A percentile compares a stretch with the other conserved stretches of the same genome.
These are phyloP conservation scores for Pseudomyrmex sp. DNA, from an alignment of 1,140 invertebrate genomes.

Conservation along the genomic window DNA sequence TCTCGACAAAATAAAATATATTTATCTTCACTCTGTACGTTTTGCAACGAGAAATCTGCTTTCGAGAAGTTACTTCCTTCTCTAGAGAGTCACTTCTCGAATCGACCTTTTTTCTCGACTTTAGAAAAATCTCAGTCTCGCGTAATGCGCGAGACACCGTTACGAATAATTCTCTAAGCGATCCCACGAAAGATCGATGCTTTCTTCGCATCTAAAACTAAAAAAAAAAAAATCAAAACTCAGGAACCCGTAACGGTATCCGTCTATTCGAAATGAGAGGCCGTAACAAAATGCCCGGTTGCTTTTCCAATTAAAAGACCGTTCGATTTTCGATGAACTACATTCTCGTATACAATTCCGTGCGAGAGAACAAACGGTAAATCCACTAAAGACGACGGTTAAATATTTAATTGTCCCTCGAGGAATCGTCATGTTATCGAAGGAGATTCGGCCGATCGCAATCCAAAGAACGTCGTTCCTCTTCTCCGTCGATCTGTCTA, in stretches of 20 bases:
- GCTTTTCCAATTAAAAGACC: slow-evolving; percentile 57
- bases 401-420: slow-evolving; percentile 75
- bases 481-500: slow-evolving; percentile 54
- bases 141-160: slow-evolving; percentile 20
- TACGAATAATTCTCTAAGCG: slow-evolving; percentile 17
- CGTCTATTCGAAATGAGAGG: slow-evolving; percentile 6
- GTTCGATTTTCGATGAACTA: slow-evolving; percentile 45
- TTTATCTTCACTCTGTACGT: no score
- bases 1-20: neutral
- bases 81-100: no score
- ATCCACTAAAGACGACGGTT: slow-evolving; percentile 69
- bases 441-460: slow-evolving; percentile 19
- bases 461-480: slow-evolving; percentile 40
- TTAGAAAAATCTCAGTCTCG: slow-evolving; percentile 31
- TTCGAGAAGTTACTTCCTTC: no score
- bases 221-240: neutral
- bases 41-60: no score
- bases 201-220: slow-evolving; percentile 5
- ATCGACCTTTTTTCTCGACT: no score
- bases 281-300: slow-evolving; percentile 11
- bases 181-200: slow-evolving; percentile 15
- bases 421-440: slow-evolving; percentile 47
- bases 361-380: slow-evolving; percentile 58
- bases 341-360: neutral
- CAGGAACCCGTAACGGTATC: slow-evolving; percentile 8